A percentile compares a stretch with the other conserved stretches of the same genome.
These are phyloP conservation scores for Conomelus anceps DNA, from an alignment of 2,888 invertebrate genomes.

Conservation along the genomic window DNA sequence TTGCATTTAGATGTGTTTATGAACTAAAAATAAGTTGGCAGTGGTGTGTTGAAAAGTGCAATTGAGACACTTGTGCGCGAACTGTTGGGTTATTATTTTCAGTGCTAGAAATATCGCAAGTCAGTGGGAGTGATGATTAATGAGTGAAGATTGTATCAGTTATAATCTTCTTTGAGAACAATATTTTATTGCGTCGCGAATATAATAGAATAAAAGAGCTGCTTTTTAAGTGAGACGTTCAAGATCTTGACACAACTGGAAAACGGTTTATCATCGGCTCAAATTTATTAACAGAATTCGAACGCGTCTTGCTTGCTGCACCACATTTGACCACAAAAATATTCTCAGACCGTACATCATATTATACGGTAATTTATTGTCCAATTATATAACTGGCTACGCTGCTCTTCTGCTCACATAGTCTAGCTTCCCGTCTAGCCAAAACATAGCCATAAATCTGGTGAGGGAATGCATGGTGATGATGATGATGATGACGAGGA, in stretches of 20 bases:
- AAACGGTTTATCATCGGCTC: neutral
- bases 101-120: neutral
- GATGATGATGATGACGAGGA: no score
- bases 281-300: neutral
- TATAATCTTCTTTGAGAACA: neutral
- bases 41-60: neutral
- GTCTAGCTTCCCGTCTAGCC: neutral
- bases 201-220: neutral
- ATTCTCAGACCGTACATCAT: neutral
- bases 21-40: neutral
- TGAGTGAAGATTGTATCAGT: neutral
- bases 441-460: neutral
- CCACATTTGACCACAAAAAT: neutral
- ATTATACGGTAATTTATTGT: neutral
- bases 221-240: neutral
- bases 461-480: neutral
- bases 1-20: neutral
- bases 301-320: neutral
- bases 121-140: neutral
- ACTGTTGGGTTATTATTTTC: neutral
- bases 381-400: neutral
- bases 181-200: neutral
- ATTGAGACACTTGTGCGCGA: no score
- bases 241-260: neutral
- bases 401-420: neutral